A percentile compares a stretch with the other conserved stretches of the same genome.
Conservation (phyloP, 1,140 invertebrate species). For the Drosophila arawakana region DNA sequence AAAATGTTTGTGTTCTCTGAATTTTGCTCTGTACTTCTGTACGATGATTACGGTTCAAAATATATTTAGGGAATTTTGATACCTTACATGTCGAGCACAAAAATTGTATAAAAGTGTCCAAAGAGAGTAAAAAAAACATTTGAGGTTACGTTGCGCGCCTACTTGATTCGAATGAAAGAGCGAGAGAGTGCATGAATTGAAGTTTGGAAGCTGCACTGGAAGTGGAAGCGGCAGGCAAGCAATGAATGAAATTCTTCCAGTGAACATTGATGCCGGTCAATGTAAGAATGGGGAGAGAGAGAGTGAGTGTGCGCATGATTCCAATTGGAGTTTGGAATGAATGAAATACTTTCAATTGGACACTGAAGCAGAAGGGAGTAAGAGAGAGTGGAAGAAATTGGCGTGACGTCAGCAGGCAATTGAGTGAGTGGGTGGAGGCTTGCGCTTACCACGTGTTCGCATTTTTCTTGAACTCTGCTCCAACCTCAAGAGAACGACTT, state of each 20-base stretch:
- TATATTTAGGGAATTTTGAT: background rate
- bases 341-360: background rate
- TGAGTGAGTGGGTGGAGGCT: background rate
- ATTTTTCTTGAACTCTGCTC: background rate
- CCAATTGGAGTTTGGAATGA: slow-evolving; percentile 1
- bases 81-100: slow-evolving; percentile 3
- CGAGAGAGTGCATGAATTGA: slow-evolving; percentile 13
- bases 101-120: background rate
- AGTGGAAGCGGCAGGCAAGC: slow-evolving; percentile 13
- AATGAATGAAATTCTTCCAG: slow-evolving; percentile 46
- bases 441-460: background rate
- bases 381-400: background rate
- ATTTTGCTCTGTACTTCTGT: slow-evolving; percentile 1
- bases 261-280: slow-evolving; percentile 13
- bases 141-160: slow-evolving; percentile 14
- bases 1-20: background rate
- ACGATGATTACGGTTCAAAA: background rate
- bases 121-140: background rate
- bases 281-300: slow-evolving; percentile 2
- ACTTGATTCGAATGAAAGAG: slow-evolving; percentile 2
- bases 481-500: background rate
- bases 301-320: background rate
- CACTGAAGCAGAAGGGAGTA: background rate
- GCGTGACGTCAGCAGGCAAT: slow-evolving; percentile 4
- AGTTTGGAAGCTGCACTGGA: slow-evolving; percentile 38